These are phyloP conservation scores for Gouania willdenowi DNA, from an alignment of 2,797 vertebrate species.

Conservation along the genomic window DNA sequence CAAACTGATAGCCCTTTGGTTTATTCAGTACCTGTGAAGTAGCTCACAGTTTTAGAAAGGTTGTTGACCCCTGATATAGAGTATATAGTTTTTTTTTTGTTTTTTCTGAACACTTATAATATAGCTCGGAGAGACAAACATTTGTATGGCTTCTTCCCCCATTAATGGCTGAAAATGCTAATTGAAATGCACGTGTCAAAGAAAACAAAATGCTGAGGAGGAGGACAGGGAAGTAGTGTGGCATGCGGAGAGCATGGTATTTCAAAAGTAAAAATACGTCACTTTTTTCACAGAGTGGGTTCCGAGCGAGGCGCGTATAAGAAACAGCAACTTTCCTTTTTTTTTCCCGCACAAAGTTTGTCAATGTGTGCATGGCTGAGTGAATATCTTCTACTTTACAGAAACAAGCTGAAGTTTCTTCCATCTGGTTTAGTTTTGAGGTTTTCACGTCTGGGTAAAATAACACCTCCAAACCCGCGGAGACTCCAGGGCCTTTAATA, in stretches of 20 bases:
- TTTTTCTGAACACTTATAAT: background rate
- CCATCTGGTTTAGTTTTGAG: slow-evolving; percentile 3
- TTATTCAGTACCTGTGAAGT: too few species aligned
- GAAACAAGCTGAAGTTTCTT: slow-evolving; percentile 27
- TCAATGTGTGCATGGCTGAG: background rate
- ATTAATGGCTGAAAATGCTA: slow-evolving; percentile 77
- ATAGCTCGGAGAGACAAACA: slow-evolving; percentile 62
- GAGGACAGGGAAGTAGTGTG: slow-evolving; percentile 53
- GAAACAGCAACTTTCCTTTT: background rate
- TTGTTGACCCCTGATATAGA: too few species aligned
- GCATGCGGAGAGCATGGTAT: slow-evolving; percentile 58
- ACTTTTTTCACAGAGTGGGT: slow-evolving; percentile 49
- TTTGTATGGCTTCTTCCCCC: slow-evolving; percentile 61
- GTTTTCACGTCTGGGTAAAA: slow-evolving; percentile 8
- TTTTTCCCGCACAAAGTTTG: background rate
- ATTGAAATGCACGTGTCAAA: slow-evolving; percentile 73
- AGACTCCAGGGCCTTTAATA: slow-evolving; percentile 46
- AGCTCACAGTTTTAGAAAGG: too few species aligned
- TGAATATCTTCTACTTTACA: slow-evolving; percentile 9
- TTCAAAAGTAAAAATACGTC: slow-evolving; percentile 67
- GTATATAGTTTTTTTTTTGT: too few species aligned
- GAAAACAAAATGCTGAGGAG: slow-evolving; percentile 72
- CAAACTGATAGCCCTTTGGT: too few species aligned
- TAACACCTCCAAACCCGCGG: slow-evolving; percentile 6
- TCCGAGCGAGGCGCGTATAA: slow-evolving; percentile 2